A percentile compares a stretch with the other conserved stretches of the same genome.
These are phyloP conservation scores for Orbicella faveolata DNA, from an alignment of 64 coral and sea anemone species.

Conservation along the genomic window DNA sequence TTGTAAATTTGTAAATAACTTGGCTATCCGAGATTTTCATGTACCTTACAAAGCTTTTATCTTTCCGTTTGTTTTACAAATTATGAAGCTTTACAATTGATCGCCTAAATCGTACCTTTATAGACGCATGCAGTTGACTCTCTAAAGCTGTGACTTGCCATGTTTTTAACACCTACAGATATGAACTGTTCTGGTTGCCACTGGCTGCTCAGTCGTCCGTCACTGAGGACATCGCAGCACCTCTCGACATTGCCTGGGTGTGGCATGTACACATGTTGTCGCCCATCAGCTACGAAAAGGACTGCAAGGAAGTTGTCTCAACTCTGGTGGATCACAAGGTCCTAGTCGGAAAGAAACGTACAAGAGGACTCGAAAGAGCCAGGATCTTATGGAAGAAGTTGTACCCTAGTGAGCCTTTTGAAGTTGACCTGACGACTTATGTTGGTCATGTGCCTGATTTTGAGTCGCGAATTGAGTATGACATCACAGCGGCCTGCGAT, in stretches of 20 bases:
- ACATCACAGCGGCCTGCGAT: constrained; percentile 21
- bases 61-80: too few species aligned
- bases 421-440: constrained; percentile 39
- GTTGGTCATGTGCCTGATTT: background rate
- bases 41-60: too few species aligned
- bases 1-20: too few species aligned
- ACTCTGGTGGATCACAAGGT: constrained; percentile 43
- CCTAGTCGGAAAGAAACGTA: constrained; percentile 8
- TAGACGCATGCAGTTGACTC: background rate
- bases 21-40: too few species aligned
- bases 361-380: constrained; percentile 7
- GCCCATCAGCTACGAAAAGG: constrained; percentile 41
- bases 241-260: constrained; percentile 54
- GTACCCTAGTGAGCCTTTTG: constrained; percentile 52
- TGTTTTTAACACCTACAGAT: background rate
- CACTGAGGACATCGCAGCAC: constrained; percentile 13
- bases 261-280: constrained; percentile 70
- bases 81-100: too few species aligned
- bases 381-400: background rate
- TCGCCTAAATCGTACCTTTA: too few species aligned
- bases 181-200: constrained; percentile 42
- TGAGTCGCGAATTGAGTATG: constrained; percentile 35
- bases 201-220: constrained; percentile 8
- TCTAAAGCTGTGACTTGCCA: too few species aligned
- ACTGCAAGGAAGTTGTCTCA: constrained; percentile 39